Conservation (phyloP, 2,888 invertebrate genomes). For the Dasypolia templi region DNA sequence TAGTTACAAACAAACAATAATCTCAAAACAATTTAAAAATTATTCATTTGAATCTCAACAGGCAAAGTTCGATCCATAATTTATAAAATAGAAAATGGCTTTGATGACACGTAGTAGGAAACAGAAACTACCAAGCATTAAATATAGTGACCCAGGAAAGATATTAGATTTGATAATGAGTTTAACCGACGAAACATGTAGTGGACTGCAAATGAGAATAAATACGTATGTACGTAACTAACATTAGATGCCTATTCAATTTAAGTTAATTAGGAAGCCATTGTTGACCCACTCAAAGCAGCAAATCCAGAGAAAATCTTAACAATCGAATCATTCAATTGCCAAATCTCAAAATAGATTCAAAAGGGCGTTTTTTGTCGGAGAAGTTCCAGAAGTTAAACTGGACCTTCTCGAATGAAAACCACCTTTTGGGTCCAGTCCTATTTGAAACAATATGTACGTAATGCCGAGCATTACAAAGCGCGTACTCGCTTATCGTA, state of each 20-base stretch:
- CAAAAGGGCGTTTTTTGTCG: neutral
- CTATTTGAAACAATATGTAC: neutral
- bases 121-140: conserved; percentile 77
- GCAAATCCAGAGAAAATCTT: too few relatives aligned
- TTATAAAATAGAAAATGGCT: conserved; percentile 29
- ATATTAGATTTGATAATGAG: conserved; percentile 89
- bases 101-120: conserved; percentile 55
- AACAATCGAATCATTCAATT: neutral
- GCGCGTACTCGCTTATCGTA: neutral
- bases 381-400: neutral
- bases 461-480: neutral
- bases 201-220: conserved; percentile 90
- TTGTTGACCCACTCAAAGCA: neutral
- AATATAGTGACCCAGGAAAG: conserved; percentile 90
- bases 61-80: neutral
- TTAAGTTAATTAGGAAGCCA: neutral
- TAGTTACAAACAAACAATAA: neutral
- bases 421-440: too few relatives aligned
- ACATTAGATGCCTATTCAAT: neutral
- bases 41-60: neutral
- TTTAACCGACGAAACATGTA: conserved; percentile 86
- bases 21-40: neutral
- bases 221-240: conserved; percentile 90
- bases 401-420: neutral
- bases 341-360: neutral